Conservation (phyloP, 2,113 vertebrate species). For the Petrocephalus zakoni region DNA sequence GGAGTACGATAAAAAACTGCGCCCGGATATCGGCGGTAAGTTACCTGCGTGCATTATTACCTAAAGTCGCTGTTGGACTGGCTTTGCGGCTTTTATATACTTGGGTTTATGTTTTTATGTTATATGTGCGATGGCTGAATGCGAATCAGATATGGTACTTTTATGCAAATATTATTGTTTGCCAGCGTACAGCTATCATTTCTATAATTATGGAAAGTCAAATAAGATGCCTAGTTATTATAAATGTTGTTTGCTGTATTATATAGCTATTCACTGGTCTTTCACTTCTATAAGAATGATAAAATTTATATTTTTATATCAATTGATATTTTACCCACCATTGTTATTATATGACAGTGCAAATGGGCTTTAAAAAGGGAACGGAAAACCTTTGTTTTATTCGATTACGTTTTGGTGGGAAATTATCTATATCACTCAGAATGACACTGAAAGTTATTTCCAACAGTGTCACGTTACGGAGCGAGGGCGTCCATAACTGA, state of each 20-base stretch:
- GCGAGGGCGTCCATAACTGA: constrained; percentile 6
- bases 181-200: neutral
- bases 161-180: neutral
- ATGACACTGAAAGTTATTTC: neutral
- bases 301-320: too few species aligned
- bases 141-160: neutral
- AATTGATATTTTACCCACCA: neutral
- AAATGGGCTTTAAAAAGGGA: neutral
- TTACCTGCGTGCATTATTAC: constrained; percentile 23
- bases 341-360: neutral
- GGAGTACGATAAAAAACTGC: constrained; percentile 90
- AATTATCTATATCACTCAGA: constrained; percentile 1
- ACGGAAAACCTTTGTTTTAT: neutral
- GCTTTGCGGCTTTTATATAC: neutral
- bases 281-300: neutral
- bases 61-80: neutral
- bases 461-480: neutral
- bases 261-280: neutral
- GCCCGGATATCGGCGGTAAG: constrained; percentile 91
- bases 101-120: neutral
- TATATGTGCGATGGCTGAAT: neutral
- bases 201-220: neutral
- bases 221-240: neutral
- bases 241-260: neutral
- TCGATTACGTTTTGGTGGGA: neutral